Conservation (phyloP, 2,888 invertebrate species). For the Cosmorhoe ocellata region DNA sequence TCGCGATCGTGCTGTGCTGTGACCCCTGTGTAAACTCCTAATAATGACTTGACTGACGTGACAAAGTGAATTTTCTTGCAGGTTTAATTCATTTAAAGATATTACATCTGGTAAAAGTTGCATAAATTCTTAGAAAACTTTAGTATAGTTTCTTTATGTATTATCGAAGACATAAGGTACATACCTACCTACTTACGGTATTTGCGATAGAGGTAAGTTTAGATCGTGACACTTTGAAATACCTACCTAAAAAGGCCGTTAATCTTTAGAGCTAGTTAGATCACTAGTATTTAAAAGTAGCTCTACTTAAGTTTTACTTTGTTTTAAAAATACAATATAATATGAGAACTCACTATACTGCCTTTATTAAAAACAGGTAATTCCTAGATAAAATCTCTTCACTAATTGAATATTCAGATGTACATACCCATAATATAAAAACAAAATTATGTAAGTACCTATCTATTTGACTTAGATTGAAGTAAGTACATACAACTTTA, state of each 20-base stretch:
- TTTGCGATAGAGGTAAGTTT: constrained; percentile 14
- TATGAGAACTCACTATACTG: too few relatives aligned
- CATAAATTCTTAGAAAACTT: constrained; percentile 1
- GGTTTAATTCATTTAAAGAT: constrained; percentile 3
- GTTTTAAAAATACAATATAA: too few relatives aligned
- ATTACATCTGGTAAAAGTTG: constrained; percentile 3
- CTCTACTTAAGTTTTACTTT: too few relatives aligned
- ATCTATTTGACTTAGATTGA: too few relatives aligned
- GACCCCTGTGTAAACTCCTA: constrained; percentile 55
- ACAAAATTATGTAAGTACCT: too few relatives aligned
- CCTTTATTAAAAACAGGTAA: too few relatives aligned
- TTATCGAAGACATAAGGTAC: constrained; percentile 9
- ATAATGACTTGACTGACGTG: constrained; percentile 58
- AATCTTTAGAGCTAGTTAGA: too few relatives aligned
- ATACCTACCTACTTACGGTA: constrained; percentile 1
- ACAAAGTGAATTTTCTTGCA: constrained; percentile 46
- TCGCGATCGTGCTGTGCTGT: constrained; percentile 52
- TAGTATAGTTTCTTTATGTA: constrained; percentile 16
- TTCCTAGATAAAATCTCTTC: too few relatives aligned
- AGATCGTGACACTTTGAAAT: constrained; percentile 1
- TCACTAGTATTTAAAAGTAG: too few relatives aligned
- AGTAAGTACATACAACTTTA: too few relatives aligned
- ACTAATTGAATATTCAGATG: too few relatives aligned
- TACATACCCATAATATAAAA: too few relatives aligned
- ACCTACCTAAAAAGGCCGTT: constrained; percentile 7